Percentiles rank a stretch among this genome's conserved stretches.
Conservation (phyloP, 2,797 vertebrate genomes). For the Helarctos malayanus region DNA sequence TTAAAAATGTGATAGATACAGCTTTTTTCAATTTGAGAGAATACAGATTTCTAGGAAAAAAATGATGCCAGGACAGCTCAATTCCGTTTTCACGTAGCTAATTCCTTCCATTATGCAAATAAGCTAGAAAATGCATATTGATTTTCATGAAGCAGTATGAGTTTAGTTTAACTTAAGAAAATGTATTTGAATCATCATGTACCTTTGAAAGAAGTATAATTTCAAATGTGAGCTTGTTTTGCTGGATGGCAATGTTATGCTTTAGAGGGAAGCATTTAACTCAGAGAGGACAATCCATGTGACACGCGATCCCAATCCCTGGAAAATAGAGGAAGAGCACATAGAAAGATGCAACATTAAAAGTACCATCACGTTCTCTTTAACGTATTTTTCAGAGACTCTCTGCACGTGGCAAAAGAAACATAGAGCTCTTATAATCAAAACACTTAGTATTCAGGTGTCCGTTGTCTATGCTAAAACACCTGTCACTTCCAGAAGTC, state of each 20-base stretch:
- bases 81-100: not conserved
- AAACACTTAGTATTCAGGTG: not conserved
- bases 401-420: not conserved
- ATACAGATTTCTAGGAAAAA: conserved; percentile 27
- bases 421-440: not conserved
- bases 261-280: not conserved
- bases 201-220: not conserved
- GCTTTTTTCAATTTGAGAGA: not conserved
- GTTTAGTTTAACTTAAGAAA: not conserved
- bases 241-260: not conserved
- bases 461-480: not conserved
- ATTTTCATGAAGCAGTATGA: not conserved
- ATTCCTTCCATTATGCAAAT: conserved; percentile 18
- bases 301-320: not conserved
- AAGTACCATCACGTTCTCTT: not conserved
- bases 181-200: not conserved
- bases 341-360: conserved; percentile 18
- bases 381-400: not conserved
- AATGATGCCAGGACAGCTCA: not conserved
- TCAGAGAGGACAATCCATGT: not conserved
- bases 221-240: not conserved
- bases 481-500: not conserved
- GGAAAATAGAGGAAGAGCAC: not conserved
- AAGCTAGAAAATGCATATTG: not conserved
- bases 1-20: not conserved